Evolutionary conservation across 2,888 invertebrate species (phyloP).

Genomic region (Lasioglossum vierecki): DNA sequence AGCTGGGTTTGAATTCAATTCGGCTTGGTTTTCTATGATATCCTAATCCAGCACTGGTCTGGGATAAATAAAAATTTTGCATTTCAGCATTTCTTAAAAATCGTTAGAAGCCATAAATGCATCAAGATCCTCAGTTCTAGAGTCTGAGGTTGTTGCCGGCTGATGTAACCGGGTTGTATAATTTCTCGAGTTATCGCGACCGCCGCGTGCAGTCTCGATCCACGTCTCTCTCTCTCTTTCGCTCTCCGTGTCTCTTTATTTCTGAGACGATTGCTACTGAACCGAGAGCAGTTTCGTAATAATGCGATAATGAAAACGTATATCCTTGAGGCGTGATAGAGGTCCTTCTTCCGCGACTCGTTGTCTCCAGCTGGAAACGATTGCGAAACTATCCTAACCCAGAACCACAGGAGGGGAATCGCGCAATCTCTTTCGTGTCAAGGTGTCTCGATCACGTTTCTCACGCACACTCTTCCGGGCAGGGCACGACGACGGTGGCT

Average conservation of each 20-base stretch:
- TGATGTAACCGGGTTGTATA: slow-evolving; percentile 22
- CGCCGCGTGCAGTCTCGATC: slow-evolving; percentile 1
- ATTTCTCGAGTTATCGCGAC: slow-evolving; percentile 8
- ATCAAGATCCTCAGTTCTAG: no score
- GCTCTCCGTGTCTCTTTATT: not conserved
- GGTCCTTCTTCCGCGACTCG: not conserved
- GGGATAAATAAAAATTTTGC: no score
- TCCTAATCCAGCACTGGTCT: no score
- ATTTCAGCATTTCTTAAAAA: no score
- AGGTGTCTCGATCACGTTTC: slow-evolving; percentile 8
- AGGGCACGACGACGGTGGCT: not conserved
- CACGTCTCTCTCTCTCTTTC: not conserved
- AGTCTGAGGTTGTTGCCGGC: not conserved
- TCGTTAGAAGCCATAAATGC: no score
- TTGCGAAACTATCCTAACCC: not conserved
- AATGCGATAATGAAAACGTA: slow-evolving; percentile 26
- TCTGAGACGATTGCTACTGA: not conserved
- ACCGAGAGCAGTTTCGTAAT: not conserved
- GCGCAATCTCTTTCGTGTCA: slow-evolving; percentile 5
- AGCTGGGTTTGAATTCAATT: no score
- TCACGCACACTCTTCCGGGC: slow-evolving; percentile 24
- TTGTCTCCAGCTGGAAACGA: not conserved
- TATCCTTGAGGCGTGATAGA: slow-evolving; percentile 14
- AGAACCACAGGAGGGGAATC: not conserved
- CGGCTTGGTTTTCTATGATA: no score